A percentile compares a stretch with the other conserved stretches of the same genome.
These are phyloP conservation scores for Nothobranchius furzeri DNA, from an alignment of 2,113 vertebrate genomes.

Conservation along the genomic window DNA sequence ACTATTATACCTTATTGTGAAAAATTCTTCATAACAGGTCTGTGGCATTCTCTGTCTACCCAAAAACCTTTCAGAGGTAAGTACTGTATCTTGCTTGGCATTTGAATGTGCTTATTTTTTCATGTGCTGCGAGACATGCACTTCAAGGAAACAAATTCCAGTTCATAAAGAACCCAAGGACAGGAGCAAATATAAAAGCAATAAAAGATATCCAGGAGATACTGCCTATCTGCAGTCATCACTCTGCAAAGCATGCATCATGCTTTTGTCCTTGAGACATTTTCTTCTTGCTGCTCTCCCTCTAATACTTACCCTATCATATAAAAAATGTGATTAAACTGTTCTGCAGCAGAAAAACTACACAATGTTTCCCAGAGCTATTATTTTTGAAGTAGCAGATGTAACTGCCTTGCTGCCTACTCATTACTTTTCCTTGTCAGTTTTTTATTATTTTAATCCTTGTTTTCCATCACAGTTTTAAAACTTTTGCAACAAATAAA, in stretches of 20 bases:
- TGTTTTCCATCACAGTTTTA: conserved; percentile 23
- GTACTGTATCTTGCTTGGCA: conserved; percentile 17
- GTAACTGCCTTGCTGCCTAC: conserved; percentile 33
- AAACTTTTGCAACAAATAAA: no score
- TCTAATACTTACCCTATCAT: conserved; percentile 65
- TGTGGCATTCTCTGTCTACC: conserved; percentile 8
- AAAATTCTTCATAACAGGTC: neutral
- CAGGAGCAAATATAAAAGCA: conserved; percentile 72
- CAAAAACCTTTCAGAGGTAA: conserved; percentile 32
- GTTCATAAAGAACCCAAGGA: conserved; percentile 73
- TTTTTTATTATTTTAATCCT: conserved; percentile 22
- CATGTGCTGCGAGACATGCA: conserved; percentile 42
- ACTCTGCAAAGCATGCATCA: conserved; percentile 74
- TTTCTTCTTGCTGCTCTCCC: conserved; percentile 44
- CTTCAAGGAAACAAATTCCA: conserved; percentile 72
- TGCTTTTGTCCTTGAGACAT: conserved; percentile 78
- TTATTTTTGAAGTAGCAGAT: conserved; percentile 62
- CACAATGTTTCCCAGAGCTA: conserved; percentile 60
- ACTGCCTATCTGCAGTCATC: conserved; percentile 72
- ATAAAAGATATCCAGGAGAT: conserved; percentile 75
- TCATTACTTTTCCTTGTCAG: conserved; percentile 30
- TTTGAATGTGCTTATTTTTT: conserved; percentile 51
- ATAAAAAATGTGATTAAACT: conserved; percentile 80
- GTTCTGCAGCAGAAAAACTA: conserved; percentile 61
- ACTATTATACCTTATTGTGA: no score